Conservation (phyloP, 2,888 invertebrate genomes). For the Glyphotaelius pellucidus region DNA sequence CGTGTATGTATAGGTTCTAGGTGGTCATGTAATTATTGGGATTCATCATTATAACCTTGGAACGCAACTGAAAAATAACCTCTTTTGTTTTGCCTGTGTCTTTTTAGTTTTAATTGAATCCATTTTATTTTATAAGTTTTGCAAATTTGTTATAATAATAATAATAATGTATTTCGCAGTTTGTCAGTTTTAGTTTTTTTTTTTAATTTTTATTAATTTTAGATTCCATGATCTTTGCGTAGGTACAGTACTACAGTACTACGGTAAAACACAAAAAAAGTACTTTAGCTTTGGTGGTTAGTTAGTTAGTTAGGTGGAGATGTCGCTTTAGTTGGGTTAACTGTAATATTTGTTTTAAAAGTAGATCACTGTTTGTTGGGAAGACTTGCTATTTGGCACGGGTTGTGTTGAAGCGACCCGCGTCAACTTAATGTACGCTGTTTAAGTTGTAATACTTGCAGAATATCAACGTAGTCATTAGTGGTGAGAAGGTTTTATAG, state of each 20-base stretch:
- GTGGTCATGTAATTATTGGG: conserved; percentile 25
- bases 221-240: conserved; percentile 24
- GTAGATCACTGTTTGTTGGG: not conserved
- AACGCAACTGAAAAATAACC: conserved; percentile 21
- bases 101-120: not conserved
- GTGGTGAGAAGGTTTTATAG: conserved; percentile 27
- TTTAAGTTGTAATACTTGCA: conserved; percentile 8
- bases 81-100: not conserved
- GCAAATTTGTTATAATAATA: not conserved
- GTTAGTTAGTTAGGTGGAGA: conserved; percentile 10
- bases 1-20: conserved; percentile 34
- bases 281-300: conserved; percentile 42
- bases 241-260: conserved; percentile 8
- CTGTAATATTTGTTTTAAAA: conserved; percentile 24
- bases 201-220: conserved; percentile 25
- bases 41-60: not conserved
- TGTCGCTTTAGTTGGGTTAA: conserved; percentile 40
- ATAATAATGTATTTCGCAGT: not conserved
- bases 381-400: not conserved
- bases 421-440: not conserved
- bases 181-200: conserved; percentile 22
- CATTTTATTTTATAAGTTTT: not conserved
- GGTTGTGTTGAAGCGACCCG: not conserved
- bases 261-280: conserved; percentile 15
- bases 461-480: conserved; percentile 31